Conservation (phyloP, 1,140 invertebrate genomes). For the Drosophila bocki region DNA sequence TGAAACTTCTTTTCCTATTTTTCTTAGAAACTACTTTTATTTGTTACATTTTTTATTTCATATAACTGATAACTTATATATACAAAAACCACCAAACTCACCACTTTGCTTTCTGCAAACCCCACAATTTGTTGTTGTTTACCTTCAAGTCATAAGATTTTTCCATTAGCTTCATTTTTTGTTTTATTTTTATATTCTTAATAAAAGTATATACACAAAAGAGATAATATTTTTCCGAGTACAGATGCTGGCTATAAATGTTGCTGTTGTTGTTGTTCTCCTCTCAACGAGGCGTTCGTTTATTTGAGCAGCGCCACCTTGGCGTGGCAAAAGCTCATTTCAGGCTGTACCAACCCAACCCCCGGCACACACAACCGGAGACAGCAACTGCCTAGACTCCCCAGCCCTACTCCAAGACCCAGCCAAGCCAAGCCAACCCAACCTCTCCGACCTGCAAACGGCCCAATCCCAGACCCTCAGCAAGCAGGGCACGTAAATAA, state of each 20-base stretch:
- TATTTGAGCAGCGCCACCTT: constrained; percentile 80
- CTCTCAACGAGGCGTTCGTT: constrained; percentile 76
- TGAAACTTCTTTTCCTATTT: too few species aligned
- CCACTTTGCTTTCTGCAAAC: background rate
- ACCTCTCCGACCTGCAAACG: background rate
- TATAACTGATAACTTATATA: too few species aligned
- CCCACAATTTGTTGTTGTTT: background rate
- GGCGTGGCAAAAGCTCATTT: constrained; percentile 80
- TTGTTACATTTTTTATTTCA: too few species aligned
- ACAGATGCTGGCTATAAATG: constrained; percentile 4
- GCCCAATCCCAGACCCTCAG: constrained; percentile 3
- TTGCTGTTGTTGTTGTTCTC: constrained; percentile 17
- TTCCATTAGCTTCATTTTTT: background rate
- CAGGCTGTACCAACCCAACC: constrained; percentile 10
- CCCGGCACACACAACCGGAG: background rate
- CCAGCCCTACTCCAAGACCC: background rate
- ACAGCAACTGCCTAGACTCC: background rate
- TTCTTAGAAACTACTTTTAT: too few species aligned
- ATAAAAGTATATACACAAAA: background rate
- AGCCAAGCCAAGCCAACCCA: background rate
- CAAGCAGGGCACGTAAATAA: constrained; percentile 71
- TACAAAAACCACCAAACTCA: background rate
- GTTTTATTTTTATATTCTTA: background rate
- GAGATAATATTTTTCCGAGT: constrained; percentile 2
- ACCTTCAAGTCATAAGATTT: background rate